A percentile compares a stretch with the other conserved stretches of the same genome.
Conservation (phyloP, 2,797 vertebrate genomes). For the Chrysocyon brachyurus region DNA sequence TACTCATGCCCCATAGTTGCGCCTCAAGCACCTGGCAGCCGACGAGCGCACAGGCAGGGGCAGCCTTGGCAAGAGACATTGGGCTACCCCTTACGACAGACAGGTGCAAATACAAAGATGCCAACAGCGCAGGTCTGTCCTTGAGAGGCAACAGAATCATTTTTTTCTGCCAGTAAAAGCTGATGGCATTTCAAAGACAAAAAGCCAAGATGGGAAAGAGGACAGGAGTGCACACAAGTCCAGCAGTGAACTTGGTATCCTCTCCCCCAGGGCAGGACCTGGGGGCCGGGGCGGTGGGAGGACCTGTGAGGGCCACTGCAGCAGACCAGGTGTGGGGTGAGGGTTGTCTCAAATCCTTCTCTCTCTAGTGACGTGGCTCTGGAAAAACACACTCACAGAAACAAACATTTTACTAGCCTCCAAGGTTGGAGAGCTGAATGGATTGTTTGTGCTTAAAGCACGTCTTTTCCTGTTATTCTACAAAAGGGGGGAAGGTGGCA, state of each 20-base stretch:
- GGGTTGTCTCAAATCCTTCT: neutral
- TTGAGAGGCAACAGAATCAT: neutral
- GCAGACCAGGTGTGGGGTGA: neutral
- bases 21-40: neutral
- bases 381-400: slow-evolving; percentile 14
- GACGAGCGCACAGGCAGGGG: fast-evolving
- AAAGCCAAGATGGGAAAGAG: neutral
- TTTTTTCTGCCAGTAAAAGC: neutral
- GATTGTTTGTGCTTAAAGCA: slow-evolving; percentile 62
- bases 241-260: neutral
- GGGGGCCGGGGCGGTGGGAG: neutral
- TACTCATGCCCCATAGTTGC: neutral
- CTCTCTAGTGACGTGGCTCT: neutral
- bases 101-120: neutral
- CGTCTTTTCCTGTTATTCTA: slow-evolving; percentile 69
- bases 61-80: neutral
- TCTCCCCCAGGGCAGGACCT: neutral
- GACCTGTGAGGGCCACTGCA: neutral
- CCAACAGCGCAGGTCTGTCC: neutral
- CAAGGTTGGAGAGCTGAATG: neutral
- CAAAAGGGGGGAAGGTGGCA: slow-evolving; percentile 54
- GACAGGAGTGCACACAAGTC: neutral
- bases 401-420: slow-evolving; percentile 16
- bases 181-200: neutral
- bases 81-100: neutral